Evolutionary conservation across 2,797 vertebrate genomes (phyloP).

Genomic region (Pristis pectinata): DNA sequence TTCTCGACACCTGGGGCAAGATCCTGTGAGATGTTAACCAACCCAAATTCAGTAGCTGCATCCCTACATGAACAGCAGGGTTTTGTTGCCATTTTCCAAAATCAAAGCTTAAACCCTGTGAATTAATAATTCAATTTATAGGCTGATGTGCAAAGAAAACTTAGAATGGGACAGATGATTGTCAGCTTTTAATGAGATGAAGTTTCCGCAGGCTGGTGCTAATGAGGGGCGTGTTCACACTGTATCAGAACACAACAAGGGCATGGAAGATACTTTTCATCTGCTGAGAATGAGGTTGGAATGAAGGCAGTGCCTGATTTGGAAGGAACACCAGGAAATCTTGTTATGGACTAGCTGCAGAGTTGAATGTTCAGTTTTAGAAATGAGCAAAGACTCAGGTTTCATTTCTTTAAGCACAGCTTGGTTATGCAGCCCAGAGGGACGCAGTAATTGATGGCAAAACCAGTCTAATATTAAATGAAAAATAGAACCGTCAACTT

Average conservation of each 20-base stretch:
- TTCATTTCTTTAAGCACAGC: neutral
- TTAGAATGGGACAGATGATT: neutral
- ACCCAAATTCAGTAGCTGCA: too few species aligned
- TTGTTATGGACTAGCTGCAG: neutral
- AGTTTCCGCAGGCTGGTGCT: neutral
- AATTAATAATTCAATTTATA: too few species aligned
- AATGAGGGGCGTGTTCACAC: neutral
- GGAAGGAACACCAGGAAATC: neutral
- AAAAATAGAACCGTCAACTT: neutral
- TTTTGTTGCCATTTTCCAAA: too few species aligned
- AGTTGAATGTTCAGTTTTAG: neutral
- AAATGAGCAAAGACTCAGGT: neutral
- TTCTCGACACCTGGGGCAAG: too few species aligned
- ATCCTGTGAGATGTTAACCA: too few species aligned
- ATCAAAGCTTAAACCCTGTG: too few species aligned
- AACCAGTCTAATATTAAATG: neutral
- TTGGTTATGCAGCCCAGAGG: neutral
- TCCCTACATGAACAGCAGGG: too few species aligned
- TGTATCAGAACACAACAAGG: neutral
- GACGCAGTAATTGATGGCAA: neutral
- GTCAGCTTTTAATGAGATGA: neutral
- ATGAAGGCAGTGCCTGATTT: neutral
- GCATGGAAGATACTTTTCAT: neutral
- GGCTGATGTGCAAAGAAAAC: neutral
- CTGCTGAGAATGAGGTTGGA: neutral